Evolutionary conservation across 2,797 vertebrate genomes (phyloP).

Genomic region (Galagoides demidoff): DNA sequence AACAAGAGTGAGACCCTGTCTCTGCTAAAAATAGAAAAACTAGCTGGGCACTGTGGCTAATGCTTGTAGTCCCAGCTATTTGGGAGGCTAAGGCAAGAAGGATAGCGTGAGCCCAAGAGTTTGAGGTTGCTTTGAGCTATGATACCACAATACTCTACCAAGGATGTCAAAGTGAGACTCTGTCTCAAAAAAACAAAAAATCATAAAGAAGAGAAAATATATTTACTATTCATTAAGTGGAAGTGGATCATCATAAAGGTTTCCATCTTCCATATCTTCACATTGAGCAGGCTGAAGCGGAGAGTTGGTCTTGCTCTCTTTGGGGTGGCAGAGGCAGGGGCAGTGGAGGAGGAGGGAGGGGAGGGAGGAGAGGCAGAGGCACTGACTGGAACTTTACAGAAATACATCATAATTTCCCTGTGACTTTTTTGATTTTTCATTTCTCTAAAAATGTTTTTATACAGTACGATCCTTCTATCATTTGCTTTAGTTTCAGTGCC

Average conservation of each 20-base stretch:
- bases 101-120: no score
- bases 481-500: background rate
- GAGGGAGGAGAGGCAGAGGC: background rate
- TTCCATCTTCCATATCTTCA: background rate
- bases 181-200: background rate
- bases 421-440: background rate
- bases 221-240: background rate
- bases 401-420: background rate
- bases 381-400: background rate
- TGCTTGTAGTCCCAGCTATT: no score
- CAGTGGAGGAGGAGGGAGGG: background rate
- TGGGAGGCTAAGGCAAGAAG: no score
- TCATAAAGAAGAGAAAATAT: background rate
- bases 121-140: no score
- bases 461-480: background rate
- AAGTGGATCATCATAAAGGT: background rate
- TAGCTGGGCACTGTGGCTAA: no score
- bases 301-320: background rate
- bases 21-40: no score
- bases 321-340: background rate
- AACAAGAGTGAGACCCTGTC: no score
- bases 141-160: no score
- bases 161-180: no score
- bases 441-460: background rate
- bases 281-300: background rate